Evolutionary conservation across 2,888 invertebrate genomes (phyloP).

Genomic region (Caenorhabditis sp.): DNA sequence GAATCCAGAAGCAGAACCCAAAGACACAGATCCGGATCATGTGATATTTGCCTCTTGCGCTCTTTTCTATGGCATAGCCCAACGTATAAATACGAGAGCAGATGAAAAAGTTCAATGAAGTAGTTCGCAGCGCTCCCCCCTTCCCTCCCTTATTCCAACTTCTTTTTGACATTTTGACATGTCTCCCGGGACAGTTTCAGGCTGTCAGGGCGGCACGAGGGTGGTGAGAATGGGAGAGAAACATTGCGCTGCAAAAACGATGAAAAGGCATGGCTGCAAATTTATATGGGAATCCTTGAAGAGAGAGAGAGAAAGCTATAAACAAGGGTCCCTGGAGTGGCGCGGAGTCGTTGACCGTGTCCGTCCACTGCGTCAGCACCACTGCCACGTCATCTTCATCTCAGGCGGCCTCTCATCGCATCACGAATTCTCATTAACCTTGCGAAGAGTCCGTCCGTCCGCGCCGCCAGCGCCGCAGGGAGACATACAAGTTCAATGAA

Average conservation of each 20-base stretch:
- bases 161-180: constrained; percentile 32
- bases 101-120: constrained; percentile 31
- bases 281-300: background rate
- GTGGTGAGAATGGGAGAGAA: background rate
- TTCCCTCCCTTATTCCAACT: background rate
- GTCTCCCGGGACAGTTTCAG: constrained; percentile 29
- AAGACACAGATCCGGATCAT: no score
- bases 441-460: constrained; percentile 28
- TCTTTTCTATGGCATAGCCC: constrained; percentile 1
- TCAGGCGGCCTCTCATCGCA: constrained; percentile 11
- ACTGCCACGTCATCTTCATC: constrained; percentile 10
- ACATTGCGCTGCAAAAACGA: constrained; percentile 22
- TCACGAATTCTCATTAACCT: constrained; percentile 36
- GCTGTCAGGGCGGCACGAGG: constrained; percentile 1
- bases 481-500: constrained; percentile 22
- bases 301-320: background rate
- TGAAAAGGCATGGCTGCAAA: constrained; percentile 15
- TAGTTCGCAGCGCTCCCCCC: constrained; percentile 1
- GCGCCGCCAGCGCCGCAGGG: no score
- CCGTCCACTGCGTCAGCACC: background rate
- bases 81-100: constrained; percentile 27
- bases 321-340: constrained; percentile 13
- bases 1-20: constrained; percentile 2
- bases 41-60: constrained; percentile 21
- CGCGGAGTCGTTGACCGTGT: background rate